These are phyloP conservation scores for Tiphia femorata DNA, from an alignment of 2,888 invertebrate species.

Conservation along the genomic window DNA sequence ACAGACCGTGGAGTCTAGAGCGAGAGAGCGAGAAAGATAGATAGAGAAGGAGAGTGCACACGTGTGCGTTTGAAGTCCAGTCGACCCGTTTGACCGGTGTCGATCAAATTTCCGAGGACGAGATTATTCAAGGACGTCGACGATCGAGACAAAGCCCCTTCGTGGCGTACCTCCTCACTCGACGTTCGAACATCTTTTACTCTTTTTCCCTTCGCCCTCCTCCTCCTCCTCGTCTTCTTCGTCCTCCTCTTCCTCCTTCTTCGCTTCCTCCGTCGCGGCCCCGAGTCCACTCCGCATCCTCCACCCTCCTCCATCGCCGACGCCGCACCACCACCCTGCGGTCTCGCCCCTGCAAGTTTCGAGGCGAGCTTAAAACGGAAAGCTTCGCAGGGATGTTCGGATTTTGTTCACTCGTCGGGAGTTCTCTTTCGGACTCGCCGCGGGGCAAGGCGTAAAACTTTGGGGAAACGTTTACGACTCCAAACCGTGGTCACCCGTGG, in stretches of 20 bases:
- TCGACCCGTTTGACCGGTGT: conserved; percentile 65
- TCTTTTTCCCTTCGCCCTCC: background rate
- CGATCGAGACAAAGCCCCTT: conserved; percentile 57
- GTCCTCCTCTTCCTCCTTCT: conserved; percentile 15
- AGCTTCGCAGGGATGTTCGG: too few species aligned
- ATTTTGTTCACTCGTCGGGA: too few species aligned
- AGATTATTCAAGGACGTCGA: conserved; percentile 59
- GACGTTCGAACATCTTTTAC: conserved; percentile 1
- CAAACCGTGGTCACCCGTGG: too few species aligned
- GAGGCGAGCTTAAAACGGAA: too few species aligned
- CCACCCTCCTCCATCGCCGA: too few species aligned
- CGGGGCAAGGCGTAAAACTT: too few species aligned
- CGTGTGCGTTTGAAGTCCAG: conserved; percentile 46
- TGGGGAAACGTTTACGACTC: too few species aligned
- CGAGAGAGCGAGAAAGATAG: too few species aligned
- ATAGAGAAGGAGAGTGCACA: conserved; percentile 17
- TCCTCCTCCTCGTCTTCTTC: conserved; percentile 8
- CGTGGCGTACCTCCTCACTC: conserved; percentile 24
- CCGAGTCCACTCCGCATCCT: conserved; percentile 3
- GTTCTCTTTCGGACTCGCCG: too few species aligned
- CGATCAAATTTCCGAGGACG: conserved; percentile 67
- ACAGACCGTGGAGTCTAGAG: too few species aligned
- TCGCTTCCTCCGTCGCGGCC: conserved; percentile 5
- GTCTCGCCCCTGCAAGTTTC: too few species aligned
- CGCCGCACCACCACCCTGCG: too few species aligned